Evolutionary conservation across 30 jellyfish, hydroid and myxozoan genomes (phyloP).

Genomic region (Cassiopea andromeda): DNA sequence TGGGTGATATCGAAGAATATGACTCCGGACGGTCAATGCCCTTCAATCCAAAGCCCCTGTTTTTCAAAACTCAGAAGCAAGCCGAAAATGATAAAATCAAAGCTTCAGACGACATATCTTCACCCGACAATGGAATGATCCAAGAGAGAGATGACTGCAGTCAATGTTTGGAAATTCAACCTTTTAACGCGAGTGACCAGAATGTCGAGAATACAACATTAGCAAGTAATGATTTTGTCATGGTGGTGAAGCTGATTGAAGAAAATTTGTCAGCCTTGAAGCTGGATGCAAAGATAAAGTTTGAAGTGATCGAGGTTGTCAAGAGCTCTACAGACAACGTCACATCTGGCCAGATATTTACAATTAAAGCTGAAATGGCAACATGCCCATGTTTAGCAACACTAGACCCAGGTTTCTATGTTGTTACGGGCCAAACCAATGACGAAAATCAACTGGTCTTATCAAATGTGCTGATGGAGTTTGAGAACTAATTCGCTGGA

Average conservation of each 20-base stretch:
- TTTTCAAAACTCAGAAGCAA: background rate
- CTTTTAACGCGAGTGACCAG: slow-evolving; percentile 22
- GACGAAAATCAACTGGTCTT: slow-evolving; percentile 38
- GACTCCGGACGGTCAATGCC: slow-evolving; percentile 5
- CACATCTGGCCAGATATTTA: slow-evolving; percentile 52
- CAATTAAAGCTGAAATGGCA: slow-evolving; percentile 63
- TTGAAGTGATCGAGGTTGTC: slow-evolving; percentile 55
- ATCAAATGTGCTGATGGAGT: slow-evolving; percentile 60
- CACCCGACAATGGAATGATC: background rate
- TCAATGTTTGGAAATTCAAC: slow-evolving; percentile 53
- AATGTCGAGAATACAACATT: slow-evolving; percentile 36
- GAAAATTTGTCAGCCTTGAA: slow-evolving; percentile 53
- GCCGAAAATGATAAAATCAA: background rate
- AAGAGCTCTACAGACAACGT: slow-evolving; percentile 49
- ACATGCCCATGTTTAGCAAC: slow-evolving; percentile 62
- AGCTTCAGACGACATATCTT: background rate
- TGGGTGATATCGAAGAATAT: background rate
- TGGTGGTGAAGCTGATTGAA: slow-evolving; percentile 59
- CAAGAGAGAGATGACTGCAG: slow-evolving; percentile 32
- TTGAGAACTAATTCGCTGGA: slow-evolving; percentile 26
- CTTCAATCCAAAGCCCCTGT: background rate
- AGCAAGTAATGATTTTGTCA: slow-evolving; percentile 60
- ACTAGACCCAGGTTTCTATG: slow-evolving; percentile 62
- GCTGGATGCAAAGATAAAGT: slow-evolving; percentile 51
- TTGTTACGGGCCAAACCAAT: slow-evolving; percentile 57